These are phyloP conservation scores for Lytechinus pictus DNA, from an alignment of 35 echinoderm and acorn worm species.

Conservation along the genomic window DNA sequence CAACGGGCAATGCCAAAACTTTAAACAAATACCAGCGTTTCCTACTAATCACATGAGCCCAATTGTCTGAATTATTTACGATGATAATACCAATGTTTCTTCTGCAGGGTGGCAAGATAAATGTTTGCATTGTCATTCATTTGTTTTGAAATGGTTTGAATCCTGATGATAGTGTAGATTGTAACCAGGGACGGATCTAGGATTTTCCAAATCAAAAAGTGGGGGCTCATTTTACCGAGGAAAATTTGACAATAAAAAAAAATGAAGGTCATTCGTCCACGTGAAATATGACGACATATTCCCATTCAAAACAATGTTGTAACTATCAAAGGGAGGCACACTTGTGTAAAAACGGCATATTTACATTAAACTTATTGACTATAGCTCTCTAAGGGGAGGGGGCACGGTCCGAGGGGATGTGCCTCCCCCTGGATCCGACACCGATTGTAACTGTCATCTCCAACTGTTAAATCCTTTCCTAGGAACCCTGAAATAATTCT, in stretches of 20 bases:
- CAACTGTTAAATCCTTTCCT: neutral
- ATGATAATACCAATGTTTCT: neutral
- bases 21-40: neutral
- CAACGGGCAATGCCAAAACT: neutral
- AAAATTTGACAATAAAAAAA: too few species aligned
- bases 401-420: too few species aligned
- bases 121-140: neutral
- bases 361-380: too few species aligned
- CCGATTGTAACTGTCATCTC: neutral
- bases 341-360: too few species aligned
- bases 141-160: neutral
- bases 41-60: constrained; percentile 7
- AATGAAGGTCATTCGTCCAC: too few species aligned
- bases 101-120: neutral
- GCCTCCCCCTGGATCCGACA: too few species aligned
- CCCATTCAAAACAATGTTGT: too few species aligned
- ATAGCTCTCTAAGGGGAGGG: too few species aligned
- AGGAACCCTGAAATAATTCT: neutral
- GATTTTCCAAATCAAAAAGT: too few species aligned
- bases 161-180: neutral
- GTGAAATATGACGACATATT: too few species aligned
- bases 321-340: too few species aligned
- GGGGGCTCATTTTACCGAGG: too few species aligned
- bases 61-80: neutral
- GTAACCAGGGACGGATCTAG: neutral